Percentiles rank a stretch among this genome's conserved stretches.
phyloP scores from a whole-genome alignment of 2,797 vertebrate species.

The Moxostoma hubbsi region DNA sequence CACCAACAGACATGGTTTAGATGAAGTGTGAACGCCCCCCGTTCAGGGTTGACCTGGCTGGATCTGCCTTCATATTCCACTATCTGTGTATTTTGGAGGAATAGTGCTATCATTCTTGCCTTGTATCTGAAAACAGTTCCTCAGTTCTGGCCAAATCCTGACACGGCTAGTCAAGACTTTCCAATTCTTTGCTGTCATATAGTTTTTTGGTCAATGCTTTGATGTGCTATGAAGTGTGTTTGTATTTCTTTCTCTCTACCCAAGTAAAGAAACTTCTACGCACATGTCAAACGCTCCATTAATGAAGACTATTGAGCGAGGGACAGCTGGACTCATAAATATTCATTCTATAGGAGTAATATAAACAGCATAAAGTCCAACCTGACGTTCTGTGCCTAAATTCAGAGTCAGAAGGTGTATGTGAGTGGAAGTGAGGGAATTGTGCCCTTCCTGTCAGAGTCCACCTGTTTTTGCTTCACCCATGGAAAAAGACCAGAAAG shows the following conservation, averaged over 20 bases:
- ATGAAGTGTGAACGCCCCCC: not conserved
- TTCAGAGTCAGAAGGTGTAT: constrained; percentile 38
- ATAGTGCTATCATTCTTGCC: constrained; percentile 19
- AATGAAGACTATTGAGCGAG: constrained; percentile 30
- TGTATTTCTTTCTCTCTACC: constrained; percentile 6
- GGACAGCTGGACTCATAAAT: constrained; percentile 40
- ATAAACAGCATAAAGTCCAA: constrained; percentile 34
- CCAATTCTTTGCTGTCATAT: not conserved
- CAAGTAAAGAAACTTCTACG: not conserved
- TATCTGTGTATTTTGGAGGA: constrained; percentile 40
- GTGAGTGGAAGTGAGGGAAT: constrained; percentile 25
- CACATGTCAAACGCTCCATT: constrained; percentile 42
- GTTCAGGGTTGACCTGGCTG: constrained; percentile 1
- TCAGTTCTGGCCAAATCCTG: constrained; percentile 17
- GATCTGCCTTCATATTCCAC: constrained; percentile 15
- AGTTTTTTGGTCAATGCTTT: constrained; percentile 12
- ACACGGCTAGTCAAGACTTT: constrained; percentile 21
- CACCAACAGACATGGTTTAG: constrained; percentile 17
- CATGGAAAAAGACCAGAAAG: constrained; percentile 36
- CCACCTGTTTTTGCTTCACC: constrained; percentile 62
- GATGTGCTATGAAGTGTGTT: constrained; percentile 13
- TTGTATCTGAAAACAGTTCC: constrained; percentile 5
- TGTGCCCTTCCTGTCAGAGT: constrained; percentile 51
- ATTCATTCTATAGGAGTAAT: constrained; percentile 7
- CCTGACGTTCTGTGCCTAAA: constrained; percentile 18